Base-by-base conservation (phyloP, 2,888 invertebrate species). In the Hofmannophila pseudospretella region DNA sequence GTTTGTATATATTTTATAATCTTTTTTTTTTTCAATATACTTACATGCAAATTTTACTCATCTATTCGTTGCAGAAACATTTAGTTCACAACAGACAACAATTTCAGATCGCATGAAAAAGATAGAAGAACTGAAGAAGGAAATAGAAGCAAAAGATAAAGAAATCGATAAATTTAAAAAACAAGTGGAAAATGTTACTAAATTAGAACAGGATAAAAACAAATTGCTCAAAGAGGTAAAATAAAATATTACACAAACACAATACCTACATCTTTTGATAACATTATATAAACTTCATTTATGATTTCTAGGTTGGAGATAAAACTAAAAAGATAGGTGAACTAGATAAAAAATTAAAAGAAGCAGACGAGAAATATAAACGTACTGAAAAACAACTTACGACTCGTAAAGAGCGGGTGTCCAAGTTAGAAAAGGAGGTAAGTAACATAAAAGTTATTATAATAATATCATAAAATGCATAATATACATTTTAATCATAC, bases 291-390 rank as follows among this genome's bases (percentile, higher is more conserved):
- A 23, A 23, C 23, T 3, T 13, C 16, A 11, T 10, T 16, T 25
- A 16, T 19, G 20, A 19, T 11, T 16, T 19, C 16, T 10, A 92
- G 92, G 79, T 90, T 34, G 89, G 89, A 44, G 90, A 90, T 50
- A 90, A 91, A 57, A 72, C 88, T 26, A 89, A 89, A 46, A 92
- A 91, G 58, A 72, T 91, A 31, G 67, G 73, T 26, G 92, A 92
- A 27, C 63, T 91, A 52, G 92, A 93, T 66, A 90, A 89, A 53
- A 91, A 92, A 72, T 54, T 91, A 1, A 91, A 90, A 58, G 91
- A 92, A 49, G 69, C 88, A 11, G 93, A 93, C 47, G 91, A 91
- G n/a, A 92, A 90, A 68, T 78, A 76, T 32, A 90, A 88, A 56
- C 88, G 89, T 56, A 74, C 77, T 44, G 91, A 90, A 56, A 90